These are phyloP conservation scores for Proisotoma minuta DNA, from an alignment of 2,888 invertebrate species.

Conservation along the genomic window DNA sequence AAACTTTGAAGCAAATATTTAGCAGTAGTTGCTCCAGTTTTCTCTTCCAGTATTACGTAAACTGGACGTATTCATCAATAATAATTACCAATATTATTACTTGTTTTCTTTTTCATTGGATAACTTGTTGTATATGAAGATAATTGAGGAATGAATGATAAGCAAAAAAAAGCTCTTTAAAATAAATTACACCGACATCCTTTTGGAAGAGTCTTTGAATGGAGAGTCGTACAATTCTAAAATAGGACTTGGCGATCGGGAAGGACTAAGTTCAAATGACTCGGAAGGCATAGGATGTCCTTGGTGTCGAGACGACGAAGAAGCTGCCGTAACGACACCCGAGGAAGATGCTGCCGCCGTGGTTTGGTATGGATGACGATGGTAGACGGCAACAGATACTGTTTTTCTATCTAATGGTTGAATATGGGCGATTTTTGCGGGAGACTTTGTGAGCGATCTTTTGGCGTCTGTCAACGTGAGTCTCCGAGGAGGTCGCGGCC, in stretches of 20 bases:
- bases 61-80: too few species aligned
- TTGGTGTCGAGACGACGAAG: slow-evolving; percentile 26
- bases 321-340: slow-evolving; percentile 17
- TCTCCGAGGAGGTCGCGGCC: slow-evolving; percentile 42
- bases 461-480: too few species aligned
- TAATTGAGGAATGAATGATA: too few species aligned
- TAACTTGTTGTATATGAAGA: too few species aligned
- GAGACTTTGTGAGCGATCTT: slow-evolving; percentile 46
- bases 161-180: too few species aligned
- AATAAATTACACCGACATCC: slow-evolving; percentile 47
- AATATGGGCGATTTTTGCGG: slow-evolving; percentile 46
- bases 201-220: slow-evolving; percentile 41
- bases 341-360: slow-evolving; percentile 22
- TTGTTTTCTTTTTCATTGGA: too few species aligned
- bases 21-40: too few species aligned
- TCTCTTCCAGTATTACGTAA: too few species aligned
- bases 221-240: slow-evolving; percentile 47
- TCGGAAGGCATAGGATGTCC: slow-evolving; percentile 47
- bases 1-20: too few species aligned
- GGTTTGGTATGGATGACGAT: slow-evolving; percentile 40
- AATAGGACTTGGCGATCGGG: slow-evolving; percentile 44
- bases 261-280: slow-evolving; percentile 46
- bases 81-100: too few species aligned
- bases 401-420: slow-evolving; percentile 42
- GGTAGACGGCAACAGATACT: slow-evolving; percentile 45